These are phyloP conservation scores for Candoia aspera DNA, from an alignment of 2,113 vertebrate species.

Conservation along the genomic window DNA sequence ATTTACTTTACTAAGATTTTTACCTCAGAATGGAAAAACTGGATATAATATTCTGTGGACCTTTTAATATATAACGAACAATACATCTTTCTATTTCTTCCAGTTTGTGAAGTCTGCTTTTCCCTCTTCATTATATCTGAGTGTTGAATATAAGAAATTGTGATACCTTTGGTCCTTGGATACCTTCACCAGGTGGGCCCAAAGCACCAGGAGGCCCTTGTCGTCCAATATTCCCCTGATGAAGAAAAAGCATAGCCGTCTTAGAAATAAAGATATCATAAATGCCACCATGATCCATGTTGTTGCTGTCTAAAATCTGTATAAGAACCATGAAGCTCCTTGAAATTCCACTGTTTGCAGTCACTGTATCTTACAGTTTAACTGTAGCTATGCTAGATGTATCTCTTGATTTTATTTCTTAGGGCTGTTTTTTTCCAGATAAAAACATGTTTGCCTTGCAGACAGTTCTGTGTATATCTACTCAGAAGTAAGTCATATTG, in stretches of 20 bases:
- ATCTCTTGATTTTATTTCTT: not conserved
- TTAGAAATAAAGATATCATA: constrained; percentile 39
- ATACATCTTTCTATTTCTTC: not conserved
- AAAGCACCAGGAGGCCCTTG: constrained; percentile 77
- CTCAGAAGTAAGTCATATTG: not conserved
- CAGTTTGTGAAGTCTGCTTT: constrained; percentile 14
- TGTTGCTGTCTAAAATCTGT: constrained; percentile 9
- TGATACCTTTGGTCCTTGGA: constrained; percentile 88
- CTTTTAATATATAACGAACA: not conserved
- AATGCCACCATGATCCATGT: not conserved
- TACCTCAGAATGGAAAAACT: not conserved
- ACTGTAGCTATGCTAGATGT: not conserved
- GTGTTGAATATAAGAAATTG: constrained; percentile 28
- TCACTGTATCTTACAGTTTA: not conserved
- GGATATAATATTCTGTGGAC: not conserved
- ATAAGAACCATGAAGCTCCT: not conserved
- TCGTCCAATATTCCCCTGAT: constrained; percentile 81
- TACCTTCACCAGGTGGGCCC: constrained; percentile 83
- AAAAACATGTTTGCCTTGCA: not conserved
- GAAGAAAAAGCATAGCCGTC: not conserved
- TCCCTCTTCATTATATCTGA: not conserved
- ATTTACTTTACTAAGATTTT: not conserved
- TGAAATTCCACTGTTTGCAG: constrained; percentile 11
- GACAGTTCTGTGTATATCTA: not conserved
- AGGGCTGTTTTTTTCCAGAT: constrained; percentile 6